Evolutionary conservation across 2,797 vertebrate species (phyloP).

Genomic region (Aselliscus stoliczkanus): DNA sequence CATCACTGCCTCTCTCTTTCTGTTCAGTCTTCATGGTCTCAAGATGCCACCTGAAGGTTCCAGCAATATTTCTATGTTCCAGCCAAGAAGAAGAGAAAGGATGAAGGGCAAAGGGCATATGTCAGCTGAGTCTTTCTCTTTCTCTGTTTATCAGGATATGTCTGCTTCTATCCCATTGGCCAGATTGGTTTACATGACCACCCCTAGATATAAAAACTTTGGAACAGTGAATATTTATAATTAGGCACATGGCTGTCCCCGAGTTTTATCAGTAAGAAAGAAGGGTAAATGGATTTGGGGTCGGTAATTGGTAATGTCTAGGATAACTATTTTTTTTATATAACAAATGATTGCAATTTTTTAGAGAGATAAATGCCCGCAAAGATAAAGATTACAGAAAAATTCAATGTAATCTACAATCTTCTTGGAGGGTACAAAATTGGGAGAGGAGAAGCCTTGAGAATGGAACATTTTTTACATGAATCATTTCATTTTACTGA

Average conservation of each 20-base stretch:
- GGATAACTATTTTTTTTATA: not conserved
- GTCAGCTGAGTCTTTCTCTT: not conserved
- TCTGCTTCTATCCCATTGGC: not conserved
- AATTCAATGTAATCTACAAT: not conserved
- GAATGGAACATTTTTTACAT: not conserved
- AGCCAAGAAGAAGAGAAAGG: not conserved
- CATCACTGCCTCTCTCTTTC: not conserved
- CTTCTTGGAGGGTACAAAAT: not conserved
- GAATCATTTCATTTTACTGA: slow-evolving; percentile 17
- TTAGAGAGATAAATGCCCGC: not conserved
- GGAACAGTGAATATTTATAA: not conserved
- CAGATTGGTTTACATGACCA: not conserved
- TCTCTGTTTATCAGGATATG: not conserved
- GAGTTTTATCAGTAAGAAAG: not conserved
- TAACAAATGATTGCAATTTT: not conserved
- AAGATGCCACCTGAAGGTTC: not conserved
- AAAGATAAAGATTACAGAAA: not conserved
- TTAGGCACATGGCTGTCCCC: not conserved
- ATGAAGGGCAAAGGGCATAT: not conserved
- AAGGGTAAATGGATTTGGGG: not conserved
- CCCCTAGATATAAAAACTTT: not conserved
- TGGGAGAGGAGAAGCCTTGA: not conserved
- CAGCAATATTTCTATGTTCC: not conserved
- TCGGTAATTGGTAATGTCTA: not conserved
- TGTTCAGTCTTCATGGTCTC: not conserved